Evolutionary conservation across 2,797 vertebrate species (phyloP), one percentile per base, ranked within the genome.

Genomic region (Myoxocephalus aenaeus): DNA sequence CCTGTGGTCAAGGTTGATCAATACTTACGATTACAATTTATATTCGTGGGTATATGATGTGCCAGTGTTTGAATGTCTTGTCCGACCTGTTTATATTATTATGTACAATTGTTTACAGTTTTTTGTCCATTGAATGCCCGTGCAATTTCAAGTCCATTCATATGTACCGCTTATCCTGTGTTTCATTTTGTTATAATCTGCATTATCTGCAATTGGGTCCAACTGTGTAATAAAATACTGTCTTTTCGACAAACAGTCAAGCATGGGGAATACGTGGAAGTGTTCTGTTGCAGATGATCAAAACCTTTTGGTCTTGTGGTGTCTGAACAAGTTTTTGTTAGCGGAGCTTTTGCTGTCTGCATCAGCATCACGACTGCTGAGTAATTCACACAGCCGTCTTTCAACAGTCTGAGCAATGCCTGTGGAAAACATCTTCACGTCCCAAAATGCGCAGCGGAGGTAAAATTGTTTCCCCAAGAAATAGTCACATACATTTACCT

Each of bases 1-100:
- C 13, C 32, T 73, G 8, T 44, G 22, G 61, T 71, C 61, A 57
- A 73, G 8, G 56, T 67, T 65, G 70, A 77, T 78, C 59, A 77
- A 57, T 68, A 70, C 40, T 61, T 61, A 63, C 57, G 61, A 70
- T 69, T 63, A 46, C 44, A 80, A 65, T 36, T 27, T 15, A 15
- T 7, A 42, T 62, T 22, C 8, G 29, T 70, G 3, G n/a, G 50
- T 27, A 54, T 27, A 25, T 66, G 9, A 72, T 72, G 57, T 68
- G 13, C 29, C n/a, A 20, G 20, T 42, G 11, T 25, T 40, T 42
- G 14, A 63, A 64, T 50, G 7, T 71, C 9, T 73, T 22, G 4
- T 62, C 32, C 17, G 25, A 65, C 32, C 54, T 22, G 13, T 32
- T 5, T 11, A 32, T 22, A 22, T 38, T 38, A 38, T 38, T 38